Base-by-base conservation (phyloP, 2,888 invertebrate species). In the Didymodactylos carnosus region DNA sequence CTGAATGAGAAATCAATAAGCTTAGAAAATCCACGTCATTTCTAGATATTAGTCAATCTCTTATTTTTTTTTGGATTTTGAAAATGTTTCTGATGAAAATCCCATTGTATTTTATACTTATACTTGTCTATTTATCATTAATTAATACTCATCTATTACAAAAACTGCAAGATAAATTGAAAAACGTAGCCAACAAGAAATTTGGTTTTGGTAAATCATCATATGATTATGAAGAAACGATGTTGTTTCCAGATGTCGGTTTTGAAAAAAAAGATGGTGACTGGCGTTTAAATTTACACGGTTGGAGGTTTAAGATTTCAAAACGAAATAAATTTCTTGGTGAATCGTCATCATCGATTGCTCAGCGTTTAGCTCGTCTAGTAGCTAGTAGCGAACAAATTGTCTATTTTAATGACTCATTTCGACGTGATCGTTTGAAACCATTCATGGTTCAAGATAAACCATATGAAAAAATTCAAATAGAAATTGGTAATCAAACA, bases 281-380 rank as follows among this genome's bases (percentile, higher is more conserved):
- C n/a, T 62, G 62, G 62, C 62, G 62, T 62, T 62, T 62, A n/a
- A 35, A 62, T 62, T 35, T 62, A 62, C 62, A 62, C n/a, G 62
- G 62, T 62, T 62, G 62, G 62, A 29, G 62, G 19, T 62, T 35
- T 62, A 29, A 62, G n/a, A 1, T 35, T 10, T 62, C 62, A n/a
- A 35, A 19, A 35, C 6, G 11, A 0, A 62, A 62, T 62, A 62
- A 62, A 62, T 0, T 62, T 19, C 3, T 62, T 8, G 62, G 62
- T 35, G 13, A 35, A 62, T 35, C 19, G 35, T 62, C 62, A 62
- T 62, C 62, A 14, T 7, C 35, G 11, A 27, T 27, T 27, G 62
- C 62, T 35, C 19, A 62, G n/a, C 62, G 62, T 35, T 19, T 62
- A n/a, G 62, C 62, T 10, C 62, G 62, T 62, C 35, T 62, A 62